Evolutionary conservation across 2,797 vertebrate species (phyloP), one percentile per base, ranked within the genome.

Genomic region (Sciurus carolinensis): DNA sequence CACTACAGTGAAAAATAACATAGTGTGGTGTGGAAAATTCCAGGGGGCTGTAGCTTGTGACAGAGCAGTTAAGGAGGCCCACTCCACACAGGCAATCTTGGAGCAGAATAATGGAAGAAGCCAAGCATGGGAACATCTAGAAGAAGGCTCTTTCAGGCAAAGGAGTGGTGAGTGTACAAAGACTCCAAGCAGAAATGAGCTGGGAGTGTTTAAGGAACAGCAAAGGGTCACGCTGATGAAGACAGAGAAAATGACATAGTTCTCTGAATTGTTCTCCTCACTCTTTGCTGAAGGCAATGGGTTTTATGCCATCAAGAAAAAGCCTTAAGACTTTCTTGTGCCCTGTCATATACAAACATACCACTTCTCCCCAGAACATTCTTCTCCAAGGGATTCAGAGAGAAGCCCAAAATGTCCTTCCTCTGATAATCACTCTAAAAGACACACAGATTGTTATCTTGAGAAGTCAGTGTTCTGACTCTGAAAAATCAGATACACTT

Each of bases 331-430:
- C 18, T 5, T 14, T 44, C 47, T 84, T 9, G 15, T n/a, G 36
- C 22, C 47, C 44, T 64, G 28, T 52, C 44, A 44, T 11, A 71
- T 39, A 81, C 28, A 54, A 50, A 77, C 11, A 24, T 10, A 90
- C 7, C 24, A 83, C 30, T 10, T 73, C 67, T 44, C 44, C 75
- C 71, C 5, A 90, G 28, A 69, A 83, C 26, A 75, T 24, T 77
- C 30, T 79, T 59, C 71, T 64, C 59, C 30, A 47, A 77, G 14
- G 18, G 77, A 62, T 11, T 93, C 1, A 6, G 73, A 54, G 66
- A 75, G 77, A 87, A 87, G 57, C 13, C 24, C 81, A 57, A 64
- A 83, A 84, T 33, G 66, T 57, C 59, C 76, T 87, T 75, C 30
- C 79, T 52, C 36, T 75, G 64, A 71, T 30, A 50, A 64, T 24